Conservation (phyloP, 1,140 invertebrate species). For the Sinella curviseta region DNA sequence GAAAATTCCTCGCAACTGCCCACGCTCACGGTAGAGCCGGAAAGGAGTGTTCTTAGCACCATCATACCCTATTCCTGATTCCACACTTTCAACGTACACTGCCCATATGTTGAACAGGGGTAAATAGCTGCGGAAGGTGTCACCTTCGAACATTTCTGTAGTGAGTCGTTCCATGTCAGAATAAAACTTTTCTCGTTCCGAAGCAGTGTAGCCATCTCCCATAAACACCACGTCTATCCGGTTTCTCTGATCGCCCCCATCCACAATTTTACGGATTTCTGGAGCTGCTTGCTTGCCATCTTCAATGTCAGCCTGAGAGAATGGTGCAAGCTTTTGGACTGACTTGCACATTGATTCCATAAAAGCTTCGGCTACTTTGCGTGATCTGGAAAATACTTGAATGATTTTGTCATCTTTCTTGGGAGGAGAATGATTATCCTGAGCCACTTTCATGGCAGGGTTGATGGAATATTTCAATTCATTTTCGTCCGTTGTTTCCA, state of each 20-base stretch:
- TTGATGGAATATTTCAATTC: conserved; percentile 1
- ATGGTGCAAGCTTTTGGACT: background rate
- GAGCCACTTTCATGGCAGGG: background rate
- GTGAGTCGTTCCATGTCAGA: conserved; percentile 40
- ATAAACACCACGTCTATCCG: conserved; percentile 48
- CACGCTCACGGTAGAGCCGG: conserved; percentile 33
- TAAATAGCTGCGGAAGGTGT: conserved; percentile 39
- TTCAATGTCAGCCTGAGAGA: too few species aligned
- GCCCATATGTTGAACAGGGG: conserved; percentile 47
- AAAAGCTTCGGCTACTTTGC: conserved; percentile 15
- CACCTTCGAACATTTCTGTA: conserved; percentile 43
- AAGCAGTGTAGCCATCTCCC: conserved; percentile 42
- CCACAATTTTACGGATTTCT: conserved; percentile 40
- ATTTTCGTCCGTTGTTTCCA: background rate
- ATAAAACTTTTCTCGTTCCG: conserved; percentile 39
- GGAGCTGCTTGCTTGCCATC: background rate
- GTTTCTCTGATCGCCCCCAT: conserved; percentile 37
- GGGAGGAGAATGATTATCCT: background rate
- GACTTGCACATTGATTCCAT: conserved; percentile 36
- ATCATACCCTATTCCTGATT: conserved; percentile 47
- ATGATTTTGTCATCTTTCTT: conserved; percentile 25
- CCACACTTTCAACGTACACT: conserved; percentile 39
- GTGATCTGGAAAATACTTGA: conserved; percentile 34
- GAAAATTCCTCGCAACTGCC: conserved; percentile 40
- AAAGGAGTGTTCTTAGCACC: conserved; percentile 43